phyloP scores from a whole-genome alignment of 2,888 invertebrate species.

The Thymelicus lineola region DNA sequence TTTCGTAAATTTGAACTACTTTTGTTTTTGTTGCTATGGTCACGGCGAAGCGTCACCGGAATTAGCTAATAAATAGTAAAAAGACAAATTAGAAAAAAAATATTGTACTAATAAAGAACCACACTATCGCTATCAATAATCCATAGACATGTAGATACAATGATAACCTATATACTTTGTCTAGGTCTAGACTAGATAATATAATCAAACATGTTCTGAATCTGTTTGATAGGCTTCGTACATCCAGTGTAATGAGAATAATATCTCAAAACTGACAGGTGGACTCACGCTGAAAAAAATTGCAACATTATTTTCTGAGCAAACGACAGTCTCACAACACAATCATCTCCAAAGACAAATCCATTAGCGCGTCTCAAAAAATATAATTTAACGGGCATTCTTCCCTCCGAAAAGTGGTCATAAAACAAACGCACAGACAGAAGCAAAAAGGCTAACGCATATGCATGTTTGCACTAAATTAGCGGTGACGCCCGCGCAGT shows the following conservation, averaged over 20 bases:
- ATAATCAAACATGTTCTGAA: too few relatives aligned
- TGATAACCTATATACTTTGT: too few relatives aligned
- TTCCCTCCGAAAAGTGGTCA: constrained; percentile 31
- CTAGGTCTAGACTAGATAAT: too few relatives aligned
- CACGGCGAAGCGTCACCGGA: too few relatives aligned
- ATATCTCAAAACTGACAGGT: background rate
- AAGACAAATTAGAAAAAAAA: too few relatives aligned
- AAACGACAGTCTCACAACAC: background rate
- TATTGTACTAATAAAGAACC: too few relatives aligned
- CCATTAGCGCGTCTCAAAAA: constrained; percentile 24
- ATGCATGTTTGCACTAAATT: constrained; percentile 76
- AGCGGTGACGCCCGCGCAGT: constrained; percentile 70
- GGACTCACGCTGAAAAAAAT: background rate
- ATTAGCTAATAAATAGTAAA: too few relatives aligned
- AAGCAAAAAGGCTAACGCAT: constrained; percentile 56
- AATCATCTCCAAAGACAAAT: constrained; percentile 32
- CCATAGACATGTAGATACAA: too few relatives aligned
- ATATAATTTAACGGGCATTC: constrained; percentile 31
- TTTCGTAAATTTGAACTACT: too few relatives aligned
- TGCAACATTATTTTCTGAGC: background rate
- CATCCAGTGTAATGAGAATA: background rate
- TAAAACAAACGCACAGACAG: constrained; percentile 38
- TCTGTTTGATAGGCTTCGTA: too few relatives aligned
- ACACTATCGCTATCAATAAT: too few relatives aligned
- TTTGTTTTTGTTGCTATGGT: too few relatives aligned